These are phyloP conservation scores for Prenolepis imparis DNA, from an alignment of 2,888 invertebrate genomes.

Conservation along the genomic window DNA sequence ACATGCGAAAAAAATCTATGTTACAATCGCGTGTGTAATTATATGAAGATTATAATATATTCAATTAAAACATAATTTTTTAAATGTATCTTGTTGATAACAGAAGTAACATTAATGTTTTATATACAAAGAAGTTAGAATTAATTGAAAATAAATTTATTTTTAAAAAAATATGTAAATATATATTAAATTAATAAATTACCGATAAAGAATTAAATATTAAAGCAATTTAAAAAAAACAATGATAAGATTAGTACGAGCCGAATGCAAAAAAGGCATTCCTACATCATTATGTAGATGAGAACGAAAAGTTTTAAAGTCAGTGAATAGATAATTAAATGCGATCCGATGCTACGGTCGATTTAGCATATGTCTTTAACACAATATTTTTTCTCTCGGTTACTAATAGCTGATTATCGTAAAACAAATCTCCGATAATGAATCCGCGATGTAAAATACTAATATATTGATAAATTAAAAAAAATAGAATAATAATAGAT, in stretches of 20 bases:
- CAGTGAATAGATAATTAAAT: slow-evolving; percentile 17
- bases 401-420: slow-evolving; percentile 22
- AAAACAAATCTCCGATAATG: slow-evolving; percentile 25
- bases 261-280: background rate
- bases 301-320: slow-evolving; percentile 15
- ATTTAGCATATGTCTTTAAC: too few species aligned
- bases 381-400: slow-evolving; percentile 27
- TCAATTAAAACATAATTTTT: too few species aligned
- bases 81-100: background rate
- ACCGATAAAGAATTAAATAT: slow-evolving; percentile 17
- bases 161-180: background rate
- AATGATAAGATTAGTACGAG: slow-evolving; percentile 24
- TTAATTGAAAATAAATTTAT: background rate
- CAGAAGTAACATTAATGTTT: background rate
- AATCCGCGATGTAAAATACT: too few species aligned
- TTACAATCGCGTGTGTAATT: too few species aligned
- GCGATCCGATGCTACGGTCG: background rate
- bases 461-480: background rate
- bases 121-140: background rate
- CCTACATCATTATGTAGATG: slow-evolving; percentile 1
- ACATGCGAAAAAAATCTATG: too few species aligned
- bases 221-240: slow-evolving; percentile 14
- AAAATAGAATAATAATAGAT: too few species aligned
- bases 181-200: background rate
- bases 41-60: too few species aligned